Base-by-base conservation (phyloP, 2,888 invertebrate genomes). In the Hypercompe scribonia region DNA sequence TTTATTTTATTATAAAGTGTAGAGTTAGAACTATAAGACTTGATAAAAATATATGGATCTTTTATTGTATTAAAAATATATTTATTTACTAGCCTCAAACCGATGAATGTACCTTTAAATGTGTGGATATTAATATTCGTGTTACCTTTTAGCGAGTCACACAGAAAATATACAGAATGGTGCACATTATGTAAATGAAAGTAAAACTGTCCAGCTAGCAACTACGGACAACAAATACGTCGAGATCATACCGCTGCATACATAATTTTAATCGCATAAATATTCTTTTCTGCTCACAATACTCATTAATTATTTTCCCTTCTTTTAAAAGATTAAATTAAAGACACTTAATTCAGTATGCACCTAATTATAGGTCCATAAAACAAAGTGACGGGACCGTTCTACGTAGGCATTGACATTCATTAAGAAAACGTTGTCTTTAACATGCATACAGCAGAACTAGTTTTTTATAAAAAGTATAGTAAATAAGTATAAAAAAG, bases 121-220 rank as follows among this genome's bases (percentile, higher is more conserved):
- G 61, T 31, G 31, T 61, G 61, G 31, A 31, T 58, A 58, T 18
- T 28, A 31, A 61, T 61, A 61, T 31, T 31, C 18, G 31, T 61
- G 31, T 31, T 61, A 18, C 61, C 61, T 31, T 61, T 61, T 61
- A 61, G 31, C 18, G 18, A 61, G 8, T 24, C 61, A 61, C 42
- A 61, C 69, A 13, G 76, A 74, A 73, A 80, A 81, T 79, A 79
- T 83, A 79, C 78, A 54, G 61, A 28, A 79, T 80, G 78, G 80
- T 79, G 74, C 80, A 85, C 86, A 91, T 90, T 92, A 92, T 92
- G 91, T 89, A 87, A 91, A 92, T 92, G 89, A 90, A 89, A 90
- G 88, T 89, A 85, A 90, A 87, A 88, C 86, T 86, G 90, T 88
- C 86, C 79, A 86, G 88, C 58, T 66, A 76, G 84, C 82, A 79